Conservation (phyloP, 1,140 invertebrate species). For the Drosophila eugracilis region DNA sequence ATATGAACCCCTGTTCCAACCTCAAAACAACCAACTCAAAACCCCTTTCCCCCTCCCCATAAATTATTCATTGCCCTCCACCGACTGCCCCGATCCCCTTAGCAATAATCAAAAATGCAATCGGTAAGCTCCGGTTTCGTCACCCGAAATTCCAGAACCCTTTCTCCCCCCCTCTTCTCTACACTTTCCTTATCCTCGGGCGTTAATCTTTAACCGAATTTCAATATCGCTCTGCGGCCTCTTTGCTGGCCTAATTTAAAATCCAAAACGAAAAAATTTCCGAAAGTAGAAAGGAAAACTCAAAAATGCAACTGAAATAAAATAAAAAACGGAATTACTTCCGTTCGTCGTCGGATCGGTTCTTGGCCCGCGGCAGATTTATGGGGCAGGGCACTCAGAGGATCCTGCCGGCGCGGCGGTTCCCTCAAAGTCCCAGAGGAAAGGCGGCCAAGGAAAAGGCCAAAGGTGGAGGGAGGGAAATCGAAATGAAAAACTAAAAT, state of each 20-base stretch:
- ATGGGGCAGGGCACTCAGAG: constrained; percentile 38
- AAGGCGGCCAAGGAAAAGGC: constrained; percentile 19
- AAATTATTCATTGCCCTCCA: constrained; percentile 23
- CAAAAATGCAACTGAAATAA: constrained; percentile 40
- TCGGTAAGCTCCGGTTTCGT: constrained; percentile 43
- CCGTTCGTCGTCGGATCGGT: constrained; percentile 37
- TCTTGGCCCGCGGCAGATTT: constrained; percentile 49
- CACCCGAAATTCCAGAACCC: constrained; percentile 54
- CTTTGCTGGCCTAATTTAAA: constrained; percentile 78
- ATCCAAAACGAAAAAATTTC: constrained; percentile 40
- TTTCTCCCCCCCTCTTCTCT: constrained; percentile 1
- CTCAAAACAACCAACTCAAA: background rate
- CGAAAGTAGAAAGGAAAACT: constrained; percentile 18
- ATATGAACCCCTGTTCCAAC: background rate
- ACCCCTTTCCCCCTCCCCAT: too few species aligned
- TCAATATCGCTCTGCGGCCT: constrained; percentile 57
- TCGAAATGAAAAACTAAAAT: constrained; percentile 47
- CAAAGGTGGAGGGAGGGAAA: constrained; percentile 12
- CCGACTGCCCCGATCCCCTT: background rate
- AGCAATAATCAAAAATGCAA: constrained; percentile 50
- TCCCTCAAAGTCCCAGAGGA: constrained; percentile 48
- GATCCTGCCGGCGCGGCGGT: constrained; percentile 49
- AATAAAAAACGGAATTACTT: constrained; percentile 70
- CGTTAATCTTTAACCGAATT: constrained; percentile 50
- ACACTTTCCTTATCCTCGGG: constrained; percentile 28